Conservation (phyloP, 2,113 vertebrate genomes). For the Catharus fuscescens region DNA sequence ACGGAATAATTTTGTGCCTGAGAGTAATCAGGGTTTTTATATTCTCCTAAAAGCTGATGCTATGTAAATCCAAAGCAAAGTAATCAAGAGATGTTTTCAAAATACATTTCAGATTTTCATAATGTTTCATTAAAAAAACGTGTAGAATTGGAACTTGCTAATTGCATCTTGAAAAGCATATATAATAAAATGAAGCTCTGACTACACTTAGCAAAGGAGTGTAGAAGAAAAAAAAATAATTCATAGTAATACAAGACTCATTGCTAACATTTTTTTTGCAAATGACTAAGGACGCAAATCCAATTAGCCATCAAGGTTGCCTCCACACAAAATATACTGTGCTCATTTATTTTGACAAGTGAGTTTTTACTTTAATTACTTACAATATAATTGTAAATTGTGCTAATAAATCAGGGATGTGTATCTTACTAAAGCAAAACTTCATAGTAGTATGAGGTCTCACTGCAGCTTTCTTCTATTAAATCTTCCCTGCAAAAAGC, state of each 20-base stretch:
- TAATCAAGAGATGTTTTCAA: conserved; percentile 1
- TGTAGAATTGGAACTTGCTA: not conserved
- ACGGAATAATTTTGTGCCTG: not conserved
- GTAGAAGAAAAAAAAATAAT: not conserved
- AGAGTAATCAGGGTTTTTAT: not conserved
- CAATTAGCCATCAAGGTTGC: conserved; percentile 24
- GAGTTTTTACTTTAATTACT: conserved; percentile 48
- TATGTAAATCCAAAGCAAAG: not conserved
- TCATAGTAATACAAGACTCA: not conserved
- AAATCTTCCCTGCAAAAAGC: not conserved
- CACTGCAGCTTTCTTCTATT: not conserved
- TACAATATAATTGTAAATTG: conserved; percentile 18
- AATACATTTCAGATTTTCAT: not conserved
- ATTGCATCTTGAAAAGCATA: not conserved
- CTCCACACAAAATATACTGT: conserved; percentile 4
- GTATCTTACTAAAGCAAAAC: not conserved
- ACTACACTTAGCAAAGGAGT: not conserved
- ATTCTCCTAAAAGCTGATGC: not conserved
- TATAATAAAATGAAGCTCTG: not conserved
- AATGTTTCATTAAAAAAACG: conserved; percentile 11
- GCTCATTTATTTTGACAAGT: conserved; percentile 55
- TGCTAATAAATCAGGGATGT: conserved; percentile 25
- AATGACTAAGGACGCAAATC: not conserved
- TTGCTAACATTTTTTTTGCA: not conserved
- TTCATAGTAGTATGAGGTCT: not conserved